A percentile compares a stretch with the other conserved stretches of the same genome.
Conservation (phyloP, 2,797 vertebrate genomes). For the Chloroceryle amazona region DNA sequence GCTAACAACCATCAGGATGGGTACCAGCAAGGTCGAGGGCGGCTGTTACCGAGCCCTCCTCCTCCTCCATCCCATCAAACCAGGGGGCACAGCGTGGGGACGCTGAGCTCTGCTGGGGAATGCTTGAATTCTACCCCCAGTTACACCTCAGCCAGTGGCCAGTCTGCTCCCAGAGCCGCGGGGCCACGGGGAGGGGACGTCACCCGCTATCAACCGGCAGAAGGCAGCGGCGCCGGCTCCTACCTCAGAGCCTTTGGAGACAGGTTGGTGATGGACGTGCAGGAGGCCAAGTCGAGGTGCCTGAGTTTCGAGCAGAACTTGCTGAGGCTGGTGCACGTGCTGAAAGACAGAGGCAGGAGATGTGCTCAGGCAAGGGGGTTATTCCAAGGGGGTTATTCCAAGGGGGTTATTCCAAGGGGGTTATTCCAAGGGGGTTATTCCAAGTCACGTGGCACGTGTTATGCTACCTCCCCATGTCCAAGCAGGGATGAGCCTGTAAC, state of each 20-base stretch:
- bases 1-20: background rate
- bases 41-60: background rate
- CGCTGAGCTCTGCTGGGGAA: background rate
- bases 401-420: too few relatives aligned
- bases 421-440: too few relatives aligned
- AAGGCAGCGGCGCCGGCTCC: background rate
- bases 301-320: conserved; percentile 99
- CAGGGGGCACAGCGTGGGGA: background rate
- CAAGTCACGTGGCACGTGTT: background rate
- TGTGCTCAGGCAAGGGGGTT: background rate
- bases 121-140: background rate
- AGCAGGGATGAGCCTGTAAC: fast-evolving
- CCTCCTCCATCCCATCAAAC: background rate
- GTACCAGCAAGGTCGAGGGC: background rate
- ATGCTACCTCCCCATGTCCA: fast-evolving
- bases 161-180: background rate
- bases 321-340: conserved; percentile 97
- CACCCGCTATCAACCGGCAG: background rate
- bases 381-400: too few relatives aligned
- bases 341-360: conserved; percentile 67
- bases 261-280: conserved; percentile 98
- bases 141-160: background rate
- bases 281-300: conserved; percentile 95
- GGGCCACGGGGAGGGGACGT: fast-evolving
- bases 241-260: conserved; percentile 98